Base-by-base conservation (phyloP, 2,888 invertebrate species). In the Pyrrhia umbra region DNA sequence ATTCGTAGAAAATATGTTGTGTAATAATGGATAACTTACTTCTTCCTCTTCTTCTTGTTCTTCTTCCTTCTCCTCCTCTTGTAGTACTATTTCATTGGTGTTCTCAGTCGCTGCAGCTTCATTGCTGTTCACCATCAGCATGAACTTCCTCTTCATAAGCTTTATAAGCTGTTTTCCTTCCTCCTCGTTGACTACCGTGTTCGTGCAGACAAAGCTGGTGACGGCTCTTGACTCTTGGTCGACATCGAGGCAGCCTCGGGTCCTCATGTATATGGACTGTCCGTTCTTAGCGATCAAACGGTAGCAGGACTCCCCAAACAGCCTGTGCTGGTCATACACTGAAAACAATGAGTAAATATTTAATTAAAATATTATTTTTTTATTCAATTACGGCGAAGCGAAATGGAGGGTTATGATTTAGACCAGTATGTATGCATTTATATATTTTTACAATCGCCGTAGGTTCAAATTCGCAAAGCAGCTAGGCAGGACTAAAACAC, bases 201-300 rank as follows among this genome's bases (percentile, higher is more conserved):
- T 98, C 66, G 98, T 96, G 88, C 98, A 98, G 16, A 98, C 96
- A 84, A 98, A 98, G 57, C 97, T 97, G 73, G 97, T 97, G 10
- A 97, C 97, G 10, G 96, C 96, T 43, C 97, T 96, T 0, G 97
- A 96, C 43, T 92, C 91, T 61, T 96, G 95, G 79, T 98, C 97
- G 37, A 97, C 96, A 83, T 98, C 98, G 40, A 98, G 94, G 76
- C 96, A 97, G 0, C 98, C 98, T 50, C 96, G 96, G 0, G 98
- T 98, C 75, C 96, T 96, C 87, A 98, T 95, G 87, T 97, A 98
- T 66, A 98, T 97, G 82, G 97, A 97, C 79, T 97, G 95, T 0
- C 98, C 97, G 58, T 96, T 97, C 83, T 97, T 97, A 0, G 97
- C 96, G 78, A 97, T 95, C 13, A 98, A 92, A 2, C 98, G 96